A percentile compares a stretch with the other conserved stretches of the same genome.
Conservation (phyloP, 2,888 invertebrate species). For the Rhopalosiphum nymphaeae region DNA sequence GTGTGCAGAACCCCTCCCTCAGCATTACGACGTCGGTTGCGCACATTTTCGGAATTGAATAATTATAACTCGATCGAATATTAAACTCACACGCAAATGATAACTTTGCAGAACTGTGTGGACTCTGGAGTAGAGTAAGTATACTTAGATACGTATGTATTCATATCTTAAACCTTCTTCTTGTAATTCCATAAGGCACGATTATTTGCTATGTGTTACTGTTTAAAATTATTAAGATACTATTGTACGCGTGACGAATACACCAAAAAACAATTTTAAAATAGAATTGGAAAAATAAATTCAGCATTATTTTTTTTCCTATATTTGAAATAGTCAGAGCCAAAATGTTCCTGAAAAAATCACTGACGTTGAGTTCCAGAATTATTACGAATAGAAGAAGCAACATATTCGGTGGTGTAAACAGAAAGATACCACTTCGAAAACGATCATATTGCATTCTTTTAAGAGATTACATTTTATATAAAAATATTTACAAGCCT, state of each 20-base stretch:
- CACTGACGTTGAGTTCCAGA: not conserved
- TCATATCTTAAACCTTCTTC: too few species aligned
- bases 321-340: not conserved
- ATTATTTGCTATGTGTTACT: not conserved
- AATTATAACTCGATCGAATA: not conserved
- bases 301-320: too few species aligned
- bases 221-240: not conserved
- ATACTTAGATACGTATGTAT: not conserved
- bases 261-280: not conserved
- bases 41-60: not conserved
- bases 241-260: not conserved
- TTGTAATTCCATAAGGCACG: not conserved
- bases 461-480: not conserved
- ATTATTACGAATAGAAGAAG: not conserved
- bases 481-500: not conserved
- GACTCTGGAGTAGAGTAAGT: not conserved
- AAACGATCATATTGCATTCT: not conserved
- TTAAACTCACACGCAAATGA: not conserved
- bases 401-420: not conserved
- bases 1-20: not conserved
- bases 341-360: not conserved
- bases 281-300: not conserved
- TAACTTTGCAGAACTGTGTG: not conserved
- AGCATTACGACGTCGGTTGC: not conserved
- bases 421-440: not conserved